Evolutionary conservation across 2,113 vertebrate species (phyloP).

Genomic region (Campylomormyrus numenius): DNA sequence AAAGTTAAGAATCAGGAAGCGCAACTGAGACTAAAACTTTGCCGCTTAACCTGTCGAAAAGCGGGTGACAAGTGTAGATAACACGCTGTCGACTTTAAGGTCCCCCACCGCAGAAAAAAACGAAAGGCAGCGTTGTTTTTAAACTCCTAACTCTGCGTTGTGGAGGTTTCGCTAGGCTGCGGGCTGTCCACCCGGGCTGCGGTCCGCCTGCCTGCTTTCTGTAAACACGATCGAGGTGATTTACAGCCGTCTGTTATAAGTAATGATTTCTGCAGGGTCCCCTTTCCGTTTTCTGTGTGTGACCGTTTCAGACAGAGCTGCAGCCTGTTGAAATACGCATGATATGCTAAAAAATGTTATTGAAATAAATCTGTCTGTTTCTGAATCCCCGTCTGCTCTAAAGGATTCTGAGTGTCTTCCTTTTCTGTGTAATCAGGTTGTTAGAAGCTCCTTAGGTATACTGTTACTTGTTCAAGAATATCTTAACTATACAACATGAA

Average conservation of each 20-base stretch:
- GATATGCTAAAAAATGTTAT: not conserved
- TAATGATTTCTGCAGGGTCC: not conserved
- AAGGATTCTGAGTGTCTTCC: not conserved
- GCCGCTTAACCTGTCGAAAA: not conserved
- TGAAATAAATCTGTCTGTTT: not conserved
- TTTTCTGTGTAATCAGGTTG: not conserved
- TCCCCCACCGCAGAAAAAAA: not conserved
- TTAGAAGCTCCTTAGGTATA: not conserved
- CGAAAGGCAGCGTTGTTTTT: not conserved
- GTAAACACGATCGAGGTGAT: not conserved
- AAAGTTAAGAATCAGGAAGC: conserved; percentile 9
- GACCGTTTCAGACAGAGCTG: not conserved
- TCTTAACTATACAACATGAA: not conserved
- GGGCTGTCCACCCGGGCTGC: not conserved
- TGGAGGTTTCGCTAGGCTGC: not conserved
- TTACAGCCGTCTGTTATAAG: not conserved
- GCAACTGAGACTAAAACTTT: not conserved
- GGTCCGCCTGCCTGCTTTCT: not conserved
- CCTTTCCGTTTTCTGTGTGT: not conserved
- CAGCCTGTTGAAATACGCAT: not conserved
- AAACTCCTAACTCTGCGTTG: not conserved
- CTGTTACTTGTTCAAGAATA: not conserved
- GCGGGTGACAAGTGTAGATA: no score
- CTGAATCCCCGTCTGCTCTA: not conserved
- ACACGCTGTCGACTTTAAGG: not conserved